Evolutionary conservation across 2,797 vertebrate genomes (phyloP).

Genomic region (Pagetopsis macropterus): DNA sequence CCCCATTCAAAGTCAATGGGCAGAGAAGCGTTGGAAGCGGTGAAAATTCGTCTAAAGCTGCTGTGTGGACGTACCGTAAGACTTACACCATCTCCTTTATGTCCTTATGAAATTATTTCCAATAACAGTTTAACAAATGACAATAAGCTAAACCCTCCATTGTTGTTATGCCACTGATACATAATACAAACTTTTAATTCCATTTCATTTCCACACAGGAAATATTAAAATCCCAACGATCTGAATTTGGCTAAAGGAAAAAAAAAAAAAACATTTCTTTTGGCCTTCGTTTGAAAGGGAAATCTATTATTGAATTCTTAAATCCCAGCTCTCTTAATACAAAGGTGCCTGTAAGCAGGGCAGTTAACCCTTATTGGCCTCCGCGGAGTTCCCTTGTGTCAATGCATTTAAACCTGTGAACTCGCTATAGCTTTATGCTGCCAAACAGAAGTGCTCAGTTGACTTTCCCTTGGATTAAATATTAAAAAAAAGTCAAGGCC

Average conservation of each 20-base stretch:
- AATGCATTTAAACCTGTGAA: slow-evolving; percentile 1
- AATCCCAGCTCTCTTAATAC: neutral
- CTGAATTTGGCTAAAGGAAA: neutral
- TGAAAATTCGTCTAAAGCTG: too few species aligned
- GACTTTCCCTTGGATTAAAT: slow-evolving; percentile 7
- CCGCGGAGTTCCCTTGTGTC: neutral
- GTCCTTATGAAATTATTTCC: slow-evolving; percentile 10
- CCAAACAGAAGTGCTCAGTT: neutral
- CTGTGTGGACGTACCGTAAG: neutral
- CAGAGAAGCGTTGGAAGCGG: too few species aligned
- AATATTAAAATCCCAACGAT: slow-evolving; percentile 15
- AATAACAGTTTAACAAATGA: slow-evolving; percentile 18
- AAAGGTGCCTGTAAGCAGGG: neutral
- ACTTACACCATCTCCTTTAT: slow-evolving; percentile 1
- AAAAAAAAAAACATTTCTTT: neutral
- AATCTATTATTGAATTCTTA: neutral
- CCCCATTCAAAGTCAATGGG: too few species aligned
- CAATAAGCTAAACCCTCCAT: slow-evolving; percentile 21
- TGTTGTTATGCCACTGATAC: slow-evolving; percentile 17
- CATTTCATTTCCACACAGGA: slow-evolving; percentile 9
- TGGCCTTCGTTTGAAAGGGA: neutral
- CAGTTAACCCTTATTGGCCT: neutral
- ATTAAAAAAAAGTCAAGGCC: neutral
- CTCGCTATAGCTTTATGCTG: neutral
- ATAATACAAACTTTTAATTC: slow-evolving; percentile 13